These are phyloP conservation scores for Falco rusticolus DNA, from an alignment of 2,797 vertebrate species.

Conservation along the genomic window DNA sequence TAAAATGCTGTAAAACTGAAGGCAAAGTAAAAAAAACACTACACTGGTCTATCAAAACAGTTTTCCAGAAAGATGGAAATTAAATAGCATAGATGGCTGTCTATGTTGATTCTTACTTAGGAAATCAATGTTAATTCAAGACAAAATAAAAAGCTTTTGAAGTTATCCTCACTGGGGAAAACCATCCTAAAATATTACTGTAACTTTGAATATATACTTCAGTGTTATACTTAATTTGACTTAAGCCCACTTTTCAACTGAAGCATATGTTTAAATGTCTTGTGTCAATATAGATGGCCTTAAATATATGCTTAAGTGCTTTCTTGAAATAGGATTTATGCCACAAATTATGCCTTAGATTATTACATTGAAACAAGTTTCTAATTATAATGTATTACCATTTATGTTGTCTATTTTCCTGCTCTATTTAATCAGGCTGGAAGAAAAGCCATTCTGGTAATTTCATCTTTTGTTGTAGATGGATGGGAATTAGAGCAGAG, in stretches of 20 bases:
- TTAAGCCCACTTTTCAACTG: not conserved
- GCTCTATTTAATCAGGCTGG: conserved; percentile 50
- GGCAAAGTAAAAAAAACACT: not conserved
- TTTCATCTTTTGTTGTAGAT: conserved; percentile 42
- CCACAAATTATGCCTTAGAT: conserved; percentile 13
- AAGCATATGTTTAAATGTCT: conserved; percentile 10
- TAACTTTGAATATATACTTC: not conserved
- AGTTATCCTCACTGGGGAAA: not conserved
- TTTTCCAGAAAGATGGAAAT: not conserved
- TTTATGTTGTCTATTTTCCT: conserved; percentile 39
- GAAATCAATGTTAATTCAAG: not conserved
- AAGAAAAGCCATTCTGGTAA: conserved; percentile 32
- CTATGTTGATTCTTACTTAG: not conserved
- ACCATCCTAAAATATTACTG: not conserved
- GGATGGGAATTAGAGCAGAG: conserved; percentile 13
- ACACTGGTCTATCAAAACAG: not conserved
- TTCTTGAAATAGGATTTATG: conserved; percentile 10
- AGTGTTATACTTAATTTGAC: not conserved
- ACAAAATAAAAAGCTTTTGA: not conserved
- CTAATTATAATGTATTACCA: conserved; percentile 15
- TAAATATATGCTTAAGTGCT: conserved; percentile 10
- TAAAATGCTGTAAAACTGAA: not conserved
- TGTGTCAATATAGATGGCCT: not conserved
- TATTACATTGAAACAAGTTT: conserved; percentile 36
- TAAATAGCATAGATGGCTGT: not conserved